These are phyloP conservation scores for Prionace glauca DNA, from an alignment of 2,797 vertebrate species.

Conservation along the genomic window DNA sequence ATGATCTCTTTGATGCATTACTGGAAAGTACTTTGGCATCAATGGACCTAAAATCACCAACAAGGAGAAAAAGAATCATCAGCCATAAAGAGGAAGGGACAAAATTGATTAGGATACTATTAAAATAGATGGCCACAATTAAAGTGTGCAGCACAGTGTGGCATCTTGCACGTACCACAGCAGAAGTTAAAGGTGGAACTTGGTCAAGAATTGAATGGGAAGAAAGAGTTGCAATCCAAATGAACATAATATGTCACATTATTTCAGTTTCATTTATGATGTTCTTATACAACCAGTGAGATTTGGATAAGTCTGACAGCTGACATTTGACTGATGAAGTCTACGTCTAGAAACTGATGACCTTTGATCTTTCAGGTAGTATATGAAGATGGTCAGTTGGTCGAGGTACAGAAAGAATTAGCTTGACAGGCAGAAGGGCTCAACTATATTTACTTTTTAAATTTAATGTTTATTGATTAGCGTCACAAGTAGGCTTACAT, in stretches of 20 bases:
- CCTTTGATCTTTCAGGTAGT: not conserved
- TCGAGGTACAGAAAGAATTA: not conserved
- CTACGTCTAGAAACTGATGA: not conserved
- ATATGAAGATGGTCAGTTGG: not conserved
- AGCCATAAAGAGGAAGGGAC: not conserved
- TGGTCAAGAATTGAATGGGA: not conserved
- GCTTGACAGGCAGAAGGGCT: not conserved
- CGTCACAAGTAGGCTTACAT: no score
- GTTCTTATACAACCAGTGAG: not conserved
- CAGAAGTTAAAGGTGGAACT: not conserved
- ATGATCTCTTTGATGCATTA: not conserved
- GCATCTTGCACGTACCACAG: not conserved
- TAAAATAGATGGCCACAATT: not conserved
- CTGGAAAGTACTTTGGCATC: not conserved
- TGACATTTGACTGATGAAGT: not conserved
- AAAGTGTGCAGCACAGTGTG: not conserved
- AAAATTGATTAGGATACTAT: not conserved
- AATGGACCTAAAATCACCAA: not conserved
- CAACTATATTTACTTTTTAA: not conserved
- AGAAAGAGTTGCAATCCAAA: not conserved
- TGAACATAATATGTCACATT: not conserved
- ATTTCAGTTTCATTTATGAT: not conserved
- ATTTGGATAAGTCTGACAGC: not conserved
- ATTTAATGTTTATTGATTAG: no score
- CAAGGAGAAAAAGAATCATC: not conserved